Evolutionary conservation across 2,113 vertebrate species (phyloP), one percentile per base, ranked within the genome.

Genomic region (Casuarius casuarius): DNA sequence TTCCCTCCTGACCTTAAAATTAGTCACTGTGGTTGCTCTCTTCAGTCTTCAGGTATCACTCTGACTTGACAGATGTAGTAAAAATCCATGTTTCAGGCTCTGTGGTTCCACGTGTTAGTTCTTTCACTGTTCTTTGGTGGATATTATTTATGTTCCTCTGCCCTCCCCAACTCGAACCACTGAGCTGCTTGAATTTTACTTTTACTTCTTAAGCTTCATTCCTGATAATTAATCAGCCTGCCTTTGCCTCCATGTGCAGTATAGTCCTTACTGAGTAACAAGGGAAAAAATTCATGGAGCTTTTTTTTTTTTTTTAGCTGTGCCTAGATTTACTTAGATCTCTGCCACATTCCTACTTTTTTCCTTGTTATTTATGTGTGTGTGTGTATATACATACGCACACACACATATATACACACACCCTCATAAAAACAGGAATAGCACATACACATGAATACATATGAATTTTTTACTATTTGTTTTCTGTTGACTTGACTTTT

Each of bases 71-170:
- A 75, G 26, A 82, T 73, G 33, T 33, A 75, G 62, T 89, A 73
- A 76, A 96, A 94, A 68, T 76, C n/a, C 19, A 25, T 51, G 56
- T 89, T 79, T 77, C 83, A n/a, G 46, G 21, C 29, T 84, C 54
- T 95, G 54, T 84, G 58, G 70, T 91, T 92, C 66, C 81, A 70
- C 49, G 35, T 61, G 29, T 85, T 94, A 85, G 91, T 87, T 89
- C 62, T 75, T 92, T 25, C 58, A 87, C 51, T 72, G 75, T 84
- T 95, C 93, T 91, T 79, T 52, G 40, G 38, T 87, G 77, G 35
- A 73, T 51, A 84, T 95, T 95, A 96, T 92, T 91, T 96, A 92
- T 85, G 74, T 92, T 92, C 77, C 42, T 59, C 94, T 94, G 66
- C 84, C 87, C 81, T 95, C 33, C 15, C 12, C 15, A 67, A 17